Conservation (phyloP, 2,888 invertebrate genomes). For the Eupithecia exiguata region DNA sequence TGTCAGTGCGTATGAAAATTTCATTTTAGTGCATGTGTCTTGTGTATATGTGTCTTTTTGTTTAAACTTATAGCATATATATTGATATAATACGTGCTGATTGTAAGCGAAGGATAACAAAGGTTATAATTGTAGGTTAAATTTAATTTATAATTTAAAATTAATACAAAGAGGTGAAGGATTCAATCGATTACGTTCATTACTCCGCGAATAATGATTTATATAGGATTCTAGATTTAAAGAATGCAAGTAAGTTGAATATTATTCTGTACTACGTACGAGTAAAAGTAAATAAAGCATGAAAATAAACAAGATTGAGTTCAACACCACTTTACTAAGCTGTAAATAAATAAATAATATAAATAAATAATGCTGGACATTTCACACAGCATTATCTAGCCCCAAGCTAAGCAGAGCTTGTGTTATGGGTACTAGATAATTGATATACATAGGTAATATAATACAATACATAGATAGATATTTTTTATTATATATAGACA, state of each 20-base stretch:
- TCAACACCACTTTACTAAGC: neutral
- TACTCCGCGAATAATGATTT: neutral
- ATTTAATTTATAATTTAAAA: neutral
- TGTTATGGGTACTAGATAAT: no score
- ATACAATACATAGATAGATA: no score
- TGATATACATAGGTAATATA: no score
- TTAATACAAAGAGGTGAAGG: neutral
- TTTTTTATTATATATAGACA: no score
- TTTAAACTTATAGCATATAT: neutral
- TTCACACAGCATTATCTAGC: no score
- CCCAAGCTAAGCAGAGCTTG: no score
- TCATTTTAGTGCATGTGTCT: neutral
- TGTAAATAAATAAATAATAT: neutral
- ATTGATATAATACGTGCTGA: neutral
- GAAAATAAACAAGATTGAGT: neutral
- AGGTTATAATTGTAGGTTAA: neutral
- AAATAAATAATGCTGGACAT: no score
- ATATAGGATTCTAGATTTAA: neutral
- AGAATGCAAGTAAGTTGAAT: slow-evolving; percentile 2
- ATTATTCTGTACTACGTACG: neutral
- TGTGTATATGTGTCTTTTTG: neutral
- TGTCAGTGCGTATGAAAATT: neutral
- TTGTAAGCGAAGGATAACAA: neutral
- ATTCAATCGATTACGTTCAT: neutral
- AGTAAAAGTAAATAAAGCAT: neutral